These are phyloP conservation scores for Tragelaphus imberbis DNA, from an alignment of 2,113 vertebrate genomes.

Conservation along the genomic window DNA sequence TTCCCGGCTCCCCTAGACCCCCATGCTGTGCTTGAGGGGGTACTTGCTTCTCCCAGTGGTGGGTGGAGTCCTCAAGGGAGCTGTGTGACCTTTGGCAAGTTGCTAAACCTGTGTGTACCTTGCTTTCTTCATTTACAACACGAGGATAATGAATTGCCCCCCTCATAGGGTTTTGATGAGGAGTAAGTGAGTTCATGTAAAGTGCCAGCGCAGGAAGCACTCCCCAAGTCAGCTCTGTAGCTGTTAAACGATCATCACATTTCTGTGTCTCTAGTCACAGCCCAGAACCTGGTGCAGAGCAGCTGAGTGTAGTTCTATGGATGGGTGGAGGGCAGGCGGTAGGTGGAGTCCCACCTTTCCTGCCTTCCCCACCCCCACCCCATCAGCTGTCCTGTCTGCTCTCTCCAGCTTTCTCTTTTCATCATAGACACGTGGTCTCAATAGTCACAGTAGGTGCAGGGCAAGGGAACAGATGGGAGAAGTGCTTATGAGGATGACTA, in stretches of 20 bases:
- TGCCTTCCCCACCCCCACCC: not conserved
- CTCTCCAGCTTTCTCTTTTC: not conserved
- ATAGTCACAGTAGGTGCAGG: not conserved
- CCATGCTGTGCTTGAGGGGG: not conserved
- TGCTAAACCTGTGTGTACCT: not conserved
- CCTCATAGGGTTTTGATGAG: not conserved
- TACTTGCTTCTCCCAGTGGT: not conserved
- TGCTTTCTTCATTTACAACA: not conserved
- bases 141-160: not conserved
- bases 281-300: not conserved
- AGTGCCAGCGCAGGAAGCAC: not conserved
- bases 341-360: not conserved
- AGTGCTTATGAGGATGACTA: rapidly evolving
- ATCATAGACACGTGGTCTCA: not conserved
- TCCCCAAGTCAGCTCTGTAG: not conserved
- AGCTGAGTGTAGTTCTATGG: not conserved
- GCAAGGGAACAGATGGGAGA: not conserved
- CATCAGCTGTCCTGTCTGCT: not conserved
- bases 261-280: not conserved
- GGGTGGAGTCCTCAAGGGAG: not conserved
- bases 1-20: rapidly evolving
- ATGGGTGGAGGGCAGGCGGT: rapidly evolving
- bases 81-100: not conserved
- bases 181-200: not conserved
- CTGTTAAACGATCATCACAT: no score